Conservation (phyloP, 2,797 vertebrate species). For the Cryptoblepharus egeriae region DNA sequence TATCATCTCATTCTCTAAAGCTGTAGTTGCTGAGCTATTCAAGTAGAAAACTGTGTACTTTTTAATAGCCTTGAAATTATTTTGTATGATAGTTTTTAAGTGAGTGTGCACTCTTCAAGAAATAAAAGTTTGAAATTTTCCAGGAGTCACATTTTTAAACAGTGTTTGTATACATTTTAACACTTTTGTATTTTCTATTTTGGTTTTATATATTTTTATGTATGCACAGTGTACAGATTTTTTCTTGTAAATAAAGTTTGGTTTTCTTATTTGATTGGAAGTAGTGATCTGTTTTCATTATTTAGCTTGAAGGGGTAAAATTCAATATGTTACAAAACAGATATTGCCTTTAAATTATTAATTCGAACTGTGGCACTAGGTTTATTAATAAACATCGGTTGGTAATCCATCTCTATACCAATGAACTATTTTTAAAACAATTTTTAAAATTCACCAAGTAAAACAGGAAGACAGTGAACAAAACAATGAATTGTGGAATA, state of each 20-base stretch:
- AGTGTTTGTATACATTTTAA: conserved; percentile 86
- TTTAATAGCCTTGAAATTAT: conserved; percentile 81
- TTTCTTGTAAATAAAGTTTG: conserved; percentile 85
- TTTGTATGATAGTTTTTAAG: conserved; percentile 81
- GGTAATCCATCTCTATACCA: too few species aligned
- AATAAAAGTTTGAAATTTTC: conserved; percentile 78
- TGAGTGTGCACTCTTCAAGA: conserved; percentile 76
- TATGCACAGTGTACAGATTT: conserved; percentile 82
- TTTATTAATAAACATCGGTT: background rate
- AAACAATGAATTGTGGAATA: too few species aligned
- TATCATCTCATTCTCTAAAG: conserved; percentile 57
- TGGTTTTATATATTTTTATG: conserved; percentile 87
- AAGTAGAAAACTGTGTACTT: conserved; percentile 77
- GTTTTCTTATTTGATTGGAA: conserved; percentile 73
- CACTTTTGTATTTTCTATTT: conserved; percentile 86
- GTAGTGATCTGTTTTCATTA: conserved; percentile 45
- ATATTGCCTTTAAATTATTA: conserved; percentile 16
- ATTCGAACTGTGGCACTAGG: background rate
- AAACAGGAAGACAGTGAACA: background rate
- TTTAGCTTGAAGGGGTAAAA: conserved; percentile 22
- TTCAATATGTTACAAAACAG: conserved; percentile 5
- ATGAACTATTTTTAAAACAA: background rate
- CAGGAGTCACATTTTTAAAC: conserved; percentile 81
- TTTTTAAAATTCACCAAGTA: background rate
- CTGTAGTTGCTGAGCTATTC: conserved; percentile 68